These are phyloP conservation scores for Anarsia innoxiella DNA, from an alignment of 2,888 invertebrate species.

Conservation along the genomic window DNA sequence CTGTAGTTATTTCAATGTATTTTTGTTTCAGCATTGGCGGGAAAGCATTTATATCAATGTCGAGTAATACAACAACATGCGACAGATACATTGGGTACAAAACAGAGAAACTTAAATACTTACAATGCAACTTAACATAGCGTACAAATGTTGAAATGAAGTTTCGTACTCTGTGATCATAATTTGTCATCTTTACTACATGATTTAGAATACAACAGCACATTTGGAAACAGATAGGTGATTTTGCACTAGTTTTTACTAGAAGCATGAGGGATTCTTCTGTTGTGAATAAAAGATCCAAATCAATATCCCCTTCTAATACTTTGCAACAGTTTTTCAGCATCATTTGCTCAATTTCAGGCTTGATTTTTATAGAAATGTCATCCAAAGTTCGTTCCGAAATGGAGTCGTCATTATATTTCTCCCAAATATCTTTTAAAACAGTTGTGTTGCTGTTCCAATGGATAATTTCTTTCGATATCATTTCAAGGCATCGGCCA, in stretches of 20 bases:
- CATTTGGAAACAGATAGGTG: constrained; percentile 52
- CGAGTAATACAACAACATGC: constrained; percentile 39
- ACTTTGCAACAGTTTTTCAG: constrained; percentile 30
- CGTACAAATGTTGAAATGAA: constrained; percentile 40
- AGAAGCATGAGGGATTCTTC: constrained; percentile 28
- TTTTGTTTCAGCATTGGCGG: constrained; percentile 20
- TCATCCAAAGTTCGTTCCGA: constrained; percentile 27
- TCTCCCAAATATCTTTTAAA: constrained; percentile 41
- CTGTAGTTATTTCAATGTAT: constrained; percentile 31
- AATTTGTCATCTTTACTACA: constrained; percentile 45
- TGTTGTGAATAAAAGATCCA: constrained; percentile 25
- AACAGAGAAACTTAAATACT: constrained; percentile 25
- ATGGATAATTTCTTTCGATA: constrained; percentile 40
- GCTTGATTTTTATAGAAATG: constrained; percentile 46
- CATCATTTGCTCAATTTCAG: constrained; percentile 43
- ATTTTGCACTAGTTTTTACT: constrained; percentile 35
- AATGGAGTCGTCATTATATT: constrained; percentile 10
- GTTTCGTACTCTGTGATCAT: constrained; percentile 30
- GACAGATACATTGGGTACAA: constrained; percentile 42
- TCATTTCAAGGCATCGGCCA: constrained; percentile 21
- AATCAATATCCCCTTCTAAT: constrained; percentile 20
- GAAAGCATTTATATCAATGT: constrained; percentile 37
- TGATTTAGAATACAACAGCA: constrained; percentile 44
- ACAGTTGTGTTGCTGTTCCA: constrained; percentile 31
- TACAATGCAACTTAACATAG: constrained; percentile 30